Base-by-base conservation (phyloP, 2,797 vertebrate species). In the Lophotriccus pileatus region DNA sequence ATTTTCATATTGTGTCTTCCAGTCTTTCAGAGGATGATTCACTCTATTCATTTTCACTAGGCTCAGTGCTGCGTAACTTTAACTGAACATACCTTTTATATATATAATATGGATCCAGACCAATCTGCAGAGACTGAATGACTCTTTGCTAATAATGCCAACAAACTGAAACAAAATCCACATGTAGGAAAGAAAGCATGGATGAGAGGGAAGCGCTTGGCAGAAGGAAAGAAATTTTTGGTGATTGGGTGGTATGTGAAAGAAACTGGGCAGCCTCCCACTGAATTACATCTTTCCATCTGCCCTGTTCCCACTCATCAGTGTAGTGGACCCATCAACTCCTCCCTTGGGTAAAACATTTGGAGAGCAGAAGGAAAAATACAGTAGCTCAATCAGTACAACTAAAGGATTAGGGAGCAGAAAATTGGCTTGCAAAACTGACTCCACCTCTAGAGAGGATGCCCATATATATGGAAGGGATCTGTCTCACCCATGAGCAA, bases 11-110 rank as follows among this genome's bases (percentile, higher is more conserved):
- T 75, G 43, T 83, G 81, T 97, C 94, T 96, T 97, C 93, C 93
- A 75, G 78, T 91, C 87, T 85, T 97, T 95, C 94, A 90, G 94
- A 96, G 81, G 95, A 95, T 96, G 97, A 97, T 82, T 97, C 94
- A 95, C 81, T 96, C 96, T 91, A 67, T 95, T 89, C 94, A 84
- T 97, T 97, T 97, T 93, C 91, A 83, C 77, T 87, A 85, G 79
- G 84, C 84, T 56, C 84, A 79, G 91, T 53, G 76, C 91, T 91
- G 92, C 90, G 94, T 94, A 66, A 34, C 47, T 89, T 90, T 23
- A 95, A 84, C 80, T 72, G 50, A 78, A 73, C 41, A 81, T 74
- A 50, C 72, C 75, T 94, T 92, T 75, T 86, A 85, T 85, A 78
- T 75, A 88, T 97, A 97, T 93, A 78, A 82, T 50, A 50, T 72